These are phyloP conservation scores for Battus philenor DNA, from an alignment of 1,140 invertebrate species.

Conservation along the genomic window DNA sequence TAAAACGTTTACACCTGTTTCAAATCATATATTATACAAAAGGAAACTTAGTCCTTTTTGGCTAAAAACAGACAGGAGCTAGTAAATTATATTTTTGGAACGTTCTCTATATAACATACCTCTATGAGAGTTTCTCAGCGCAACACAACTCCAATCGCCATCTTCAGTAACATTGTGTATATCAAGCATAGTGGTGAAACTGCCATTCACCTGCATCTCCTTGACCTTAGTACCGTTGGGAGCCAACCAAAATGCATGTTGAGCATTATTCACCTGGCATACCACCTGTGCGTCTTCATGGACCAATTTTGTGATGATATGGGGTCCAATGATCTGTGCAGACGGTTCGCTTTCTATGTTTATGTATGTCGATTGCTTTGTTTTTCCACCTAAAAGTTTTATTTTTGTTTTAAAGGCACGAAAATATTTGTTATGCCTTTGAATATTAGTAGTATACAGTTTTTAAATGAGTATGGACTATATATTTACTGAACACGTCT, in stretches of 20 bases:
- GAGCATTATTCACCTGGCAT: slow-evolving; percentile 44
- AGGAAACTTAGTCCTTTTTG: not conserved
- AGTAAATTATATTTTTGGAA: no score
- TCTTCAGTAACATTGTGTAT: slow-evolving; percentile 40
- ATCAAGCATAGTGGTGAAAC: slow-evolving; percentile 30
- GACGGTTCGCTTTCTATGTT: slow-evolving; percentile 31
- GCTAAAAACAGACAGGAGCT: no score
- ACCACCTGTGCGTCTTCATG: slow-evolving; percentile 35
- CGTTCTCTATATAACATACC: slow-evolving; percentile 26
- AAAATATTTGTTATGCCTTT: no score
- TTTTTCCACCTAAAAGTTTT: slow-evolving; percentile 34
- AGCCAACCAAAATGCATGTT: slow-evolving; percentile 32
- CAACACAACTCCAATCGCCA: slow-evolving; percentile 49
- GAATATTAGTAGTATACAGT: no score
- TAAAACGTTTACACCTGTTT: no score
- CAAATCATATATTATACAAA: not conserved
- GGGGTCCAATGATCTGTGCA: slow-evolving; percentile 50
- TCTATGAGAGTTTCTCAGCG: slow-evolving; percentile 24
- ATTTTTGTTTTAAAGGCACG: no score
- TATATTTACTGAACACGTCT: no score
- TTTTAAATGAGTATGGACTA: no score
- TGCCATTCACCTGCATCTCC: slow-evolving; percentile 26
- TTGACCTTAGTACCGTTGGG: slow-evolving; percentile 25
- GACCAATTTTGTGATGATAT: slow-evolving; percentile 29
- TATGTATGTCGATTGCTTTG: slow-evolving; percentile 36